Base-by-base conservation (phyloP, 2,797 vertebrate species). In the Taenioides sp. region DNA sequence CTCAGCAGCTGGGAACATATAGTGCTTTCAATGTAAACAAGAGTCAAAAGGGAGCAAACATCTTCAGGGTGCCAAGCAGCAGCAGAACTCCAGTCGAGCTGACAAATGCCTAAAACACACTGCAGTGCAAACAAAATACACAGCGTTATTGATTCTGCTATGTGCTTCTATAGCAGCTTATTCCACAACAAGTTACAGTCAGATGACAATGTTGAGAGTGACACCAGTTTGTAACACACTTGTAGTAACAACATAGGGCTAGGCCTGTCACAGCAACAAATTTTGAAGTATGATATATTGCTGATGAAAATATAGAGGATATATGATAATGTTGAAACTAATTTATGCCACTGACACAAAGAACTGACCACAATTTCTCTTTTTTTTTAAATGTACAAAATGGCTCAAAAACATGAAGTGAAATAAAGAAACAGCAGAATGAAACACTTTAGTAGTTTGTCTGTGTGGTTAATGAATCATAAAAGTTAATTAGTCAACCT, bases 21-120 rank as follows among this genome's bases (percentile, higher is more conserved):
- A 66, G 7, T 31, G 18, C n/a, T 66, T 66, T 66, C 43, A 20
- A 52, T 66, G 64, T 66, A 50, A 50, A 49, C 63, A 65, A 28
- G 16, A 52, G 25, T 52, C 37, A 25, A 47, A 63, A 47, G 37
- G 37, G 40, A 65, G 47, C 62, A 65, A 22, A 49, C 16, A 47
- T 65, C 37, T 65, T 65, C 40, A 43, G 34, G 37, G 31, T 64
- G 23, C 31, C 60, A 62, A 37, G 60, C 31, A 22, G 34, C 31
- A 40, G 17, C 31, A 40, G 31, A 37, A n/a, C 27, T 61, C 17
- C 59, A 61, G 59, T 31, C 10, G 17, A 63, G 61, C 43, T 27
- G 63, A 27, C 22, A 27, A 25, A 64, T 43, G 37, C 12, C 34
- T 64, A 43, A 23, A n/a, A 59, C 34, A 22, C 3, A 23, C 22